A percentile compares a stretch with the other conserved stretches of the same genome.
Evolutionary conservation across 2,797 vertebrate species (phyloP).

Genomic region (Chanos chanos): DNA sequence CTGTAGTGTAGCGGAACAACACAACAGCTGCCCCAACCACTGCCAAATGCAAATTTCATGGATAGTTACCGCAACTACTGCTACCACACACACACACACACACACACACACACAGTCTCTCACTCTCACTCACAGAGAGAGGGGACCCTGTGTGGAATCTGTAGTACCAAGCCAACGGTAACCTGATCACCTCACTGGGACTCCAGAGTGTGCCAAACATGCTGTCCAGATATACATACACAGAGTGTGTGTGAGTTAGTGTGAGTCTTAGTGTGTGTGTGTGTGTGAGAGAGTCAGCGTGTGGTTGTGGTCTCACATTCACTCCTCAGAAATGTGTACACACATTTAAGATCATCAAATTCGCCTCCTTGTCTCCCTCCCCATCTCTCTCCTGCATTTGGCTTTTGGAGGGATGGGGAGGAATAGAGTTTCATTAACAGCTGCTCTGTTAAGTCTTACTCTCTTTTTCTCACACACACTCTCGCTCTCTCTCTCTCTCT

Average conservation of each 20-base stretch:
- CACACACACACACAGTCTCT: not conserved
- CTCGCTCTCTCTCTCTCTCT: slow-evolving; percentile 39
- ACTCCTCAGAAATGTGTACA: not conserved
- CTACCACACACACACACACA: no score
- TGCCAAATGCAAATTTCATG: no score
- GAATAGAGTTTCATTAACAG: slow-evolving; percentile 14
- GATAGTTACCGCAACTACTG: no score
- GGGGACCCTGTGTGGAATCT: not conserved
- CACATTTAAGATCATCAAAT: no score
- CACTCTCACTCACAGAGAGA: not conserved
- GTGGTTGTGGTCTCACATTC: no score
- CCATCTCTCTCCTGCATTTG: not conserved
- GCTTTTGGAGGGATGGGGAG: slow-evolving; percentile 1
- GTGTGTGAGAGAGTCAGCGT: no score
- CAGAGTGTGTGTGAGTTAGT: no score
- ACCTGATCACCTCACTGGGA: not conserved
- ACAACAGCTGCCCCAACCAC: no score
- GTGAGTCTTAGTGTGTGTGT: no score
- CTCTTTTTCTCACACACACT: slow-evolving; percentile 6
- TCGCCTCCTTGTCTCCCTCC: no score
- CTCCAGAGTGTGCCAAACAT: slow-evolving; percentile 2
- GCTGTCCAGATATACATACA: not conserved
- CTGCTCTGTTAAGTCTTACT: slow-evolving; percentile 11
- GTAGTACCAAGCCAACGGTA: not conserved
- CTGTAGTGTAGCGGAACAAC: no score